Percentiles rank a stretch among this genome's conserved stretches.
Evolutionary conservation across 2,888 invertebrate genomes (phyloP).

Genomic region (Darwinula stevensoni): DNA sequence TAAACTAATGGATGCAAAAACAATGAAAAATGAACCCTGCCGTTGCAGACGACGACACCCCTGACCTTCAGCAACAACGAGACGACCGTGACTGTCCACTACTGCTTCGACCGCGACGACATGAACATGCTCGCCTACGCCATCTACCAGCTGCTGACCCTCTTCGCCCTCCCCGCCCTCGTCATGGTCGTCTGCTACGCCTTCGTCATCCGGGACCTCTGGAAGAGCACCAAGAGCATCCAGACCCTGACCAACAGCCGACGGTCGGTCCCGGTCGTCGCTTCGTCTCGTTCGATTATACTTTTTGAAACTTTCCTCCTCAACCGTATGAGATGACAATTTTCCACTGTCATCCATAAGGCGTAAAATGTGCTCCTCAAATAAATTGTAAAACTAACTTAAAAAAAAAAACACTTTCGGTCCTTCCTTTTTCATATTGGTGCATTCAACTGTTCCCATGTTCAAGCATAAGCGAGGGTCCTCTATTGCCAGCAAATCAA

Average conservation of each 20-base stretch:
- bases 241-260: conserved; percentile 14
- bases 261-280: conserved; percentile 8
- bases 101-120: conserved; percentile 14
- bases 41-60: conserved; percentile 12
- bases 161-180: conserved; percentile 15
- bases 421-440: too few species aligned
- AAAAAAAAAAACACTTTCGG: too few species aligned
- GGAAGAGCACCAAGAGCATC: conserved; percentile 17
- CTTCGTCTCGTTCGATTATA: too few species aligned
- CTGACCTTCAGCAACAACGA: conserved; percentile 14
- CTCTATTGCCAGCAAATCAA: too few species aligned
- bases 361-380: too few species aligned
- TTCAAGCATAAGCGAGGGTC: too few species aligned
- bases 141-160: conserved; percentile 15
- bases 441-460: too few species aligned
- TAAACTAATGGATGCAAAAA: too few species aligned
- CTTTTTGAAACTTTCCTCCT: neutral
- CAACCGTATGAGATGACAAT: neutral
- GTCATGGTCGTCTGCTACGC: conserved; percentile 17
- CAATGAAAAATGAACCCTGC: too few species aligned
- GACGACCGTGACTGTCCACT: conserved; percentile 14
- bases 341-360: neutral
- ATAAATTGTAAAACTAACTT: too few species aligned
- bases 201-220: conserved; percentile 16
- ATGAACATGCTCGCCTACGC: conserved; percentile 12